Conservation (phyloP, 2,113 vertebrate genomes). For the Rhadina sibilatrix region DNA sequence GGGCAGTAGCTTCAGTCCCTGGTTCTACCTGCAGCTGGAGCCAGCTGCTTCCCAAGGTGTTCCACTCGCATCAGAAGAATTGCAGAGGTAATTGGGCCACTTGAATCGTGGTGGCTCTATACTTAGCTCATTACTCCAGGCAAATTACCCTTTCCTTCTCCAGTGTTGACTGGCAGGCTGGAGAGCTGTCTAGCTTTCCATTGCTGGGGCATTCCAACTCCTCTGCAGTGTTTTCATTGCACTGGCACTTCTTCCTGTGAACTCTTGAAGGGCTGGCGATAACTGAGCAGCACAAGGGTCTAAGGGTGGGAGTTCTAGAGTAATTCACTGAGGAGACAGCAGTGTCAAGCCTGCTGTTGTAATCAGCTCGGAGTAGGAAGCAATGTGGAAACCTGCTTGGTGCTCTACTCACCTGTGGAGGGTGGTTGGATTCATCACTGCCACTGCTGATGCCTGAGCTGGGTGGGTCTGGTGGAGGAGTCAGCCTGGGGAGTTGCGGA, state of each 20-base stretch:
- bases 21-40: background rate
- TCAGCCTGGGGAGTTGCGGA: background rate
- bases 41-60: background rate
- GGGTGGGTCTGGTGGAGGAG: background rate
- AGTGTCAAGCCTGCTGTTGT: background rate
- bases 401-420: background rate
- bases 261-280: background rate
- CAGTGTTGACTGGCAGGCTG: background rate
- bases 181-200: background rate
- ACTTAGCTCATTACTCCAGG: constrained; percentile 10
- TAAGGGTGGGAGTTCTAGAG: background rate
- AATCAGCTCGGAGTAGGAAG: background rate
- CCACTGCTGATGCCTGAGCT: background rate
- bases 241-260: background rate
- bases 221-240: background rate
- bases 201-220: background rate
- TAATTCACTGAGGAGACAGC: background rate
- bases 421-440: background rate
- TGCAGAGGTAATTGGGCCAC: background rate
- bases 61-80: background rate
- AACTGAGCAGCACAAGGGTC: background rate
- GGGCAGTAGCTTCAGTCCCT: background rate
- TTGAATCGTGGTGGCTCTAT: background rate
- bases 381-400: background rate
- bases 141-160: background rate